These are phyloP conservation scores for Epicauta chinensis DNA, from an alignment of 1,140 invertebrate genomes.

Conservation along the genomic window DNA sequence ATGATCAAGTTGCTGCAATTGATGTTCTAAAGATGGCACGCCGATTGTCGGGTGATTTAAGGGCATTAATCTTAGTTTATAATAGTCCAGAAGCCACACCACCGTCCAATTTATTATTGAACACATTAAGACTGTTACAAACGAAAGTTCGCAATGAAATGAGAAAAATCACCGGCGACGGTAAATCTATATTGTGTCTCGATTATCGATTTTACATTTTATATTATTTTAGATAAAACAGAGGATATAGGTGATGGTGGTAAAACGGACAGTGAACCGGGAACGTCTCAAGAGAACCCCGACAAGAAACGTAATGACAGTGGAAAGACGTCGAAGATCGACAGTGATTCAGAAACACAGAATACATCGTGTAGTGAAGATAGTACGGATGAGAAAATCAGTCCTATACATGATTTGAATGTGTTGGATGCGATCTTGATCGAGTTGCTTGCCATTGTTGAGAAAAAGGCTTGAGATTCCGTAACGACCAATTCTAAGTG, in stretches of 20 bases:
- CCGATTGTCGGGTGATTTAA: slow-evolving; percentile 49
- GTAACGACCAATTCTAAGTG: slow-evolving; percentile 21
- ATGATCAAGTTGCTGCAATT: slow-evolving; percentile 47
- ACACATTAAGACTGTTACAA: slow-evolving; percentile 34
- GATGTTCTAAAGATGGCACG: slow-evolving; percentile 47
- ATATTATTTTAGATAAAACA: slow-evolving; percentile 10
- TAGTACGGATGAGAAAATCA: slow-evolving; percentile 24
- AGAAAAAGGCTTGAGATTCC: slow-evolving; percentile 29
- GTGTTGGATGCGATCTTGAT: slow-evolving; percentile 33
- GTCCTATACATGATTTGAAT: slow-evolving; percentile 30
- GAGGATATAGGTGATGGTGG: not conserved
- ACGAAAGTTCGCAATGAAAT: slow-evolving; percentile 26
- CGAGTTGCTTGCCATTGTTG: slow-evolving; percentile 35
- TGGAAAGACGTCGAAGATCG: slow-evolving; percentile 17
- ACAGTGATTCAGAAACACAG: slow-evolving; percentile 33
- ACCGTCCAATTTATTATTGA: slow-evolving; percentile 24
- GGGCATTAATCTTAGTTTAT: slow-evolving; percentile 50
- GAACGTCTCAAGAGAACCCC: slow-evolving; percentile 19
- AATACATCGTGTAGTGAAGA: slow-evolving; percentile 26
- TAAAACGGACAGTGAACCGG: slow-evolving; percentile 12
- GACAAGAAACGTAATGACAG: not conserved
- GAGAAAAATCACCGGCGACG: slow-evolving; percentile 16
- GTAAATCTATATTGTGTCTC: slow-evolving; percentile 1
- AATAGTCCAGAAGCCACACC: slow-evolving; percentile 40
- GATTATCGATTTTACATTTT: not conserved